Evolutionary conservation across 1,140 invertebrate species (phyloP).

Genomic region (Drosophila obscura): DNA sequence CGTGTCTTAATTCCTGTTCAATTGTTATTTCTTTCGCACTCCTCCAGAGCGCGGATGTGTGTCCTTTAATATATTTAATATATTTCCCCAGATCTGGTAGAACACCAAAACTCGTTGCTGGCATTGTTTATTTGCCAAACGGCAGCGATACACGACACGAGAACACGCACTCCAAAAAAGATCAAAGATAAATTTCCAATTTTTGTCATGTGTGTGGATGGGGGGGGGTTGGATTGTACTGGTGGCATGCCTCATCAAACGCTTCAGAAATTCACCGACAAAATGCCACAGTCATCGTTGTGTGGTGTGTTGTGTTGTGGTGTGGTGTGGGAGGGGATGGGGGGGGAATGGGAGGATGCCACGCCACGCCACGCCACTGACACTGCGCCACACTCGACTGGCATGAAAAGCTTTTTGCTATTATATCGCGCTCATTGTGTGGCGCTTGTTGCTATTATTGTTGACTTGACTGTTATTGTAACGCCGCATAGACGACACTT

Average conservation of each 20-base stretch:
- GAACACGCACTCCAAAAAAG: constrained; percentile 58
- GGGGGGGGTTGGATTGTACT: neutral
- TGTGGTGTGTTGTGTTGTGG: no score
- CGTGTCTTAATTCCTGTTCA: no score
- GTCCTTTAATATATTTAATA: constrained; percentile 19
- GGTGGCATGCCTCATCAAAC: constrained; percentile 68
- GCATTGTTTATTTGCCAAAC: constrained; percentile 65
- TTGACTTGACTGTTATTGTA: constrained; percentile 79
- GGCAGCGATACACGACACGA: constrained; percentile 36
- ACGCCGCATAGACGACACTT: constrained; percentile 71
- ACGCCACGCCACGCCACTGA: neutral
- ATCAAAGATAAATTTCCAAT: constrained; percentile 82
- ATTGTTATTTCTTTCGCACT: constrained; percentile 5
- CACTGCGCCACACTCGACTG: constrained; percentile 40
- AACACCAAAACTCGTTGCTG: constrained; percentile 36
- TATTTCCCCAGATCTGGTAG: constrained; percentile 31
- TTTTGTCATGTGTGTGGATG: constrained; percentile 41
- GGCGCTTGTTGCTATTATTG: constrained; percentile 67
- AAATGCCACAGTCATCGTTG: constrained; percentile 42
- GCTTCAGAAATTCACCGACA: constrained; percentile 63
- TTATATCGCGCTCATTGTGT: constrained; percentile 71
- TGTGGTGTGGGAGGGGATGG: no score
- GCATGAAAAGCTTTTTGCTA: constrained; percentile 74
- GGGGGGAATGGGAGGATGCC: neutral
- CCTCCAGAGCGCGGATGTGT: neutral